Conservation (phyloP, 2,113 vertebrate genomes). For the Dunckerocampus dactyliophorus region DNA sequence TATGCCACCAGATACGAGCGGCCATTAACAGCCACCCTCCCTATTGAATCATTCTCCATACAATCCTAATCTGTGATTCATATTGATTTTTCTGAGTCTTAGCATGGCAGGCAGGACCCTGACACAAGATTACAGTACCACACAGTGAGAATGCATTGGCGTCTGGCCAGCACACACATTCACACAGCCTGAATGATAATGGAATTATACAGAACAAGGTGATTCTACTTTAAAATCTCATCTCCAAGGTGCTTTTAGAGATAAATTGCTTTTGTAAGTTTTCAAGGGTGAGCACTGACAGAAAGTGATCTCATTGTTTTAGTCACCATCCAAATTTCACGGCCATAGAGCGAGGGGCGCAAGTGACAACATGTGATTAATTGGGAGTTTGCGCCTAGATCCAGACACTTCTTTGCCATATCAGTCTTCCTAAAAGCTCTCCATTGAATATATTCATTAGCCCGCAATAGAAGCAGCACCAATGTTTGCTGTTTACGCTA, state of each 20-base stretch:
- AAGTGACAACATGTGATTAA: background rate
- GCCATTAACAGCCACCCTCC: constrained; percentile 29
- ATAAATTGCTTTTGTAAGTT: constrained; percentile 14
- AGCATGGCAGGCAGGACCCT: constrained; percentile 11
- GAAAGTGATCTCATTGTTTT: constrained; percentile 1
- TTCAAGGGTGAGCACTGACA: background rate
- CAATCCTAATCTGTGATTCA: constrained; percentile 51
- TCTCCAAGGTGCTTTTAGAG: constrained; percentile 24
- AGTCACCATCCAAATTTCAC: background rate
- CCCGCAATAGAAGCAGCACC: no score
- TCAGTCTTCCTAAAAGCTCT: no score
- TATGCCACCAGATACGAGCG: constrained; percentile 40
- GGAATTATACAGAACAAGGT: constrained; percentile 16
- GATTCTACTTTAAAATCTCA: constrained; percentile 17
- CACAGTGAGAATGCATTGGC: constrained; percentile 23
- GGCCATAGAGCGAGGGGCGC: background rate
- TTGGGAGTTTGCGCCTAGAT: background rate
- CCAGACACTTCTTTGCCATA: background rate
- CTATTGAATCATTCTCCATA: constrained; percentile 36
- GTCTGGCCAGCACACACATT: constrained; percentile 17
- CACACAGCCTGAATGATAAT: constrained; percentile 30
- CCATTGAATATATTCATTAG: no score
- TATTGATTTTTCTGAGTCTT: constrained; percentile 31
- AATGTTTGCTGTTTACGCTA: no score
- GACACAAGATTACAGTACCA: constrained; percentile 15